A percentile compares a stretch with the other conserved stretches of the same genome.
phyloP scores from a whole-genome alignment of 2,888 invertebrate genomes.

The Mimas tiliae region DNA sequence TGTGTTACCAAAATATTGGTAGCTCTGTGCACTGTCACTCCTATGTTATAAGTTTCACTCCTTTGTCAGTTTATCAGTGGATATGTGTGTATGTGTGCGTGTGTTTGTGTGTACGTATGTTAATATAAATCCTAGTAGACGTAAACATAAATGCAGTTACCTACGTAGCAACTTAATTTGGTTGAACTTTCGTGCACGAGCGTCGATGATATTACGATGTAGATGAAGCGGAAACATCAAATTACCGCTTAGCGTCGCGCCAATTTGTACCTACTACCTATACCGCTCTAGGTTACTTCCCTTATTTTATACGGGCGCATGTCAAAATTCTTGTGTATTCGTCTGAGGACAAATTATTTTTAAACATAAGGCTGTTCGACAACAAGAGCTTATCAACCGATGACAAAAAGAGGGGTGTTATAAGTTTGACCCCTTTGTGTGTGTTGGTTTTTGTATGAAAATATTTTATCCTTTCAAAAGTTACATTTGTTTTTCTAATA shows the following conservation, averaged over 20 bases:
- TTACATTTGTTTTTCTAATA: too few species aligned
- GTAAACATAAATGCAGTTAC: neutral
- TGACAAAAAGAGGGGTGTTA: too few species aligned
- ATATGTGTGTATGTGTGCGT: too few species aligned
- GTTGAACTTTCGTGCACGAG: conserved; percentile 27
- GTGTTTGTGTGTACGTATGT: too few species aligned
- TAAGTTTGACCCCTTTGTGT: too few species aligned
- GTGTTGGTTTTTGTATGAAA: too few species aligned
- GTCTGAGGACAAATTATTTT: too few species aligned
- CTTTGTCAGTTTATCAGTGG: too few species aligned
- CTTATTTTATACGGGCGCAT: conserved; percentile 23
- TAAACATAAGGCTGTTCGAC: too few species aligned
- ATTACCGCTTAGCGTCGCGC: conserved; percentile 30
- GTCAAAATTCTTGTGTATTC: conserved; percentile 6
- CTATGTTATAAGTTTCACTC: too few species aligned
- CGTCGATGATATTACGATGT: conserved; percentile 30
- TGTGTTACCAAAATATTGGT: conserved; percentile 28
- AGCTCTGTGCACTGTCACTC: neutral
- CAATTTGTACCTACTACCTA: conserved; percentile 29
- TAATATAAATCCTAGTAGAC: neutral
- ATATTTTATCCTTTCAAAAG: too few species aligned
- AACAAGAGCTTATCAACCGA: too few species aligned
- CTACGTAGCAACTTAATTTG: conserved; percentile 26
- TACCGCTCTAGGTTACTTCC: conserved; percentile 23
- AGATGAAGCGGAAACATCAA: conserved; percentile 32